A percentile compares a stretch with the other conserved stretches of the same genome.
Conservation (phyloP, 2,113 vertebrate species). For the Formicarius rufipectus region DNA sequence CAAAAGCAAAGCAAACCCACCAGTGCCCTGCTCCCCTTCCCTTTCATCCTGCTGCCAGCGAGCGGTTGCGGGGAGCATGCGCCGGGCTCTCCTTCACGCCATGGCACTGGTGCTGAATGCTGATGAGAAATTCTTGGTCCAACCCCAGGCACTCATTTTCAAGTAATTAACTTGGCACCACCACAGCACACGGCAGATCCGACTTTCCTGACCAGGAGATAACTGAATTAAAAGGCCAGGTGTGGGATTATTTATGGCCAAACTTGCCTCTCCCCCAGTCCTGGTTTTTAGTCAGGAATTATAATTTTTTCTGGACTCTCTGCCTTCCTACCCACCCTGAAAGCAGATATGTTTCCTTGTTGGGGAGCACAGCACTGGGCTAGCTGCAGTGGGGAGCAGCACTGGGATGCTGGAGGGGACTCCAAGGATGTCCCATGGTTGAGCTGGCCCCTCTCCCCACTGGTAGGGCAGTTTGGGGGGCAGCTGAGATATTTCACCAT, state of each 20-base stretch:
- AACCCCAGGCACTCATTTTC: slow-evolving; percentile 67
- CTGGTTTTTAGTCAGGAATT: neutral
- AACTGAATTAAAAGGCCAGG: slow-evolving; percentile 67
- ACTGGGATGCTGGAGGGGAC: neutral
- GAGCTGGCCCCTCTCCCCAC: neutral
- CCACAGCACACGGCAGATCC: slow-evolving; percentile 46
- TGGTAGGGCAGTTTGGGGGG: neutral
- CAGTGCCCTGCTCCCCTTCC: neutral
- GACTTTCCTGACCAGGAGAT: slow-evolving; percentile 47
- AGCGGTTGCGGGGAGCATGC: neutral
- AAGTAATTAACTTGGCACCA: slow-evolving; percentile 68
- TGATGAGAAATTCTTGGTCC: slow-evolving; percentile 67
- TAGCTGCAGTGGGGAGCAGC: neutral
- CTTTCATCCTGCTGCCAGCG: neutral
- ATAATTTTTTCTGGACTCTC: neutral
- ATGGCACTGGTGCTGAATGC: slow-evolving; percentile 45
- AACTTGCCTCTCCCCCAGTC: neutral
- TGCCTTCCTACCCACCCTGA: neutral
- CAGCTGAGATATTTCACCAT: neutral
- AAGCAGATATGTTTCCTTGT: neutral
- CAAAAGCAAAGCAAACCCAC: neutral
- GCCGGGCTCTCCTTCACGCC: neutral
- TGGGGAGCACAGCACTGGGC: neutral
- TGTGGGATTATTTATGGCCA: slow-evolving; percentile 62
- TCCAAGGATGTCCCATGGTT: rapidly evolving